phyloP scores from a whole-genome alignment of 2,888 invertebrate genomes.

The Erannis defoliaria region DNA sequence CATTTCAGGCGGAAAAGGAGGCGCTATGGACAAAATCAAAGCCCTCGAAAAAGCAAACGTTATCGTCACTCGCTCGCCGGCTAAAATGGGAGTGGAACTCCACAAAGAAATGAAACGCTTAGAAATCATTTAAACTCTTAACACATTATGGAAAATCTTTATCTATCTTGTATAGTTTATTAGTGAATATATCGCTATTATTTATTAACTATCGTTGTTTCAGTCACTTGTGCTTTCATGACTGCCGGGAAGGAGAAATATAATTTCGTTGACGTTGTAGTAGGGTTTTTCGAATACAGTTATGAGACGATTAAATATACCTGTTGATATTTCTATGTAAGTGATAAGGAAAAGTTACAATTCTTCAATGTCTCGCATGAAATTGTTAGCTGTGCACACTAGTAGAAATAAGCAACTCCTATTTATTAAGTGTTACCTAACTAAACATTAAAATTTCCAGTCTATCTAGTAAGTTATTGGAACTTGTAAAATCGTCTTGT shows the following conservation, averaged over 20 bases:
- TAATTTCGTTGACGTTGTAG: conserved; percentile 52
- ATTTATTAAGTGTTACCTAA: conserved; percentile 54
- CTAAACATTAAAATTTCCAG: conserved; percentile 54
- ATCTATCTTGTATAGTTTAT: conserved; percentile 71
- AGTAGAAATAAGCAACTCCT: conserved; percentile 54
- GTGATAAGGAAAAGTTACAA: conserved; percentile 35
- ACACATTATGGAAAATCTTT: conserved; percentile 49
- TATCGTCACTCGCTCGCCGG: conserved; percentile 97
- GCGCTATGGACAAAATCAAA: conserved; percentile 98
- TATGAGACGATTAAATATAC: conserved; percentile 15
- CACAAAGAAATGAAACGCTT: conserved; percentile 95
- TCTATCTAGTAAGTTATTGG: conserved; percentile 52
- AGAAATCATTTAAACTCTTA: conserved; percentile 83
- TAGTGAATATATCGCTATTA: conserved; percentile 74
- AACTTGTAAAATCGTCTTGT: conserved; percentile 54
- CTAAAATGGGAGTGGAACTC: conserved; percentile 97
- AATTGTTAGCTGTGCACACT: conserved; percentile 62
- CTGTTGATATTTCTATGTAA: conserved; percentile 37
- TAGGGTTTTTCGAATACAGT: conserved; percentile 18
- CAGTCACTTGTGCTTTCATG: conserved; percentile 44
- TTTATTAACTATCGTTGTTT: conserved; percentile 72
- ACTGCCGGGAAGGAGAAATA: conserved; percentile 41
- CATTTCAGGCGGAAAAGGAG: conserved; percentile 99
- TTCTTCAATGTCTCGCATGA: conserved; percentile 45
- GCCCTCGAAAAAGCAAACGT: conserved; percentile 97